These are phyloP conservation scores for Rana temporaria DNA, from an alignment of 2,113 vertebrate species.

Conservation along the genomic window DNA sequence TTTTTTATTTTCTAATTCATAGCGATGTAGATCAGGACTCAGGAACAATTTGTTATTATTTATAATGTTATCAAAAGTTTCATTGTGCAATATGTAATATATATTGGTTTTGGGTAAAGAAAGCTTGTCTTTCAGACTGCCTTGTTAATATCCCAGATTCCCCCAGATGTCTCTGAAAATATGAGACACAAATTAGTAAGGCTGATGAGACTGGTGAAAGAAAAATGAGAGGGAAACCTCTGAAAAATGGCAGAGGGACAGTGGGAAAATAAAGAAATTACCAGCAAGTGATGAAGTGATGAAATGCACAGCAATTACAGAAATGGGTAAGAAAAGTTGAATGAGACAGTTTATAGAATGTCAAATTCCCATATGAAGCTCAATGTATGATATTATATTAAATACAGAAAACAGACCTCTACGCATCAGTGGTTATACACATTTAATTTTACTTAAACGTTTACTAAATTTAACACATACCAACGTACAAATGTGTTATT, in stretches of 20 bases:
- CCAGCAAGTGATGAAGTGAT: slow-evolving; percentile 8
- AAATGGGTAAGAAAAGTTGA: neutral
- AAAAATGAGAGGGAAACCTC: neutral
- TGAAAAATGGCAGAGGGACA: slow-evolving; percentile 1
- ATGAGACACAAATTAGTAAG: slow-evolving; percentile 14
- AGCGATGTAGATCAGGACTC: too few relatives aligned
- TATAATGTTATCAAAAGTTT: neutral
- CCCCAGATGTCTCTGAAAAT: slow-evolving; percentile 28
- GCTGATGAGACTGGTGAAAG: slow-evolving; percentile 19
- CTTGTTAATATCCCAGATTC: neutral
- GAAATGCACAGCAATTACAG: slow-evolving; percentile 6
- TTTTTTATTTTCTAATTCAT: too few relatives aligned
- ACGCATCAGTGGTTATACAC: too few relatives aligned
- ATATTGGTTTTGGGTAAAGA: neutral
- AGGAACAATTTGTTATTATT: too few relatives aligned
- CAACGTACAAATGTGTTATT: too few relatives aligned
- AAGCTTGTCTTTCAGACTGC: neutral
- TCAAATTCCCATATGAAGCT: neutral
- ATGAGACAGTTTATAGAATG: slow-evolving; percentile 11
- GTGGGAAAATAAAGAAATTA: slow-evolving; percentile 30
- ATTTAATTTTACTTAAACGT: too few relatives aligned
- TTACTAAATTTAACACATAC: too few relatives aligned
- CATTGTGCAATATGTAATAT: neutral
- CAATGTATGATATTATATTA: neutral
- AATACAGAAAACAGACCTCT: too few relatives aligned